These are phyloP conservation scores for Capitulum mitella DNA, from an alignment of 2,888 invertebrate species.

Conservation along the genomic window DNA sequence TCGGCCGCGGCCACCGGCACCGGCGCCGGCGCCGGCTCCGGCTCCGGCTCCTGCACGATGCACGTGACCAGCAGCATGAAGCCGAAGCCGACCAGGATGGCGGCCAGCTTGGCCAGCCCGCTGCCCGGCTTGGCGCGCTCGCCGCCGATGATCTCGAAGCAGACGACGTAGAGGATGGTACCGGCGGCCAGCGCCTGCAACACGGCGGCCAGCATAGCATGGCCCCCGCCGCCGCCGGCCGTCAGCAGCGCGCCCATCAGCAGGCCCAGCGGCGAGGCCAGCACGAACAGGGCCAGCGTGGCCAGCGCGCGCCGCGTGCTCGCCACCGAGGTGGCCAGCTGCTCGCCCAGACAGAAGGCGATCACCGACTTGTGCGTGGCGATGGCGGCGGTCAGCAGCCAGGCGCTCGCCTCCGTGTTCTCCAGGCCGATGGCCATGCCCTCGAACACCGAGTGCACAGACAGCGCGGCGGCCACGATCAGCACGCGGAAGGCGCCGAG, in stretches of 20 bases:
- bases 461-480: conserved; percentile 66
- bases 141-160: conserved; percentile 60
- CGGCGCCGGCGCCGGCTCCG: too few species aligned
- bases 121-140: conserved; percentile 32
- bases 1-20: not conserved
- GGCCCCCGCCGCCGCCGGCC: conserved; percentile 36
- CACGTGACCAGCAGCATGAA: conserved; percentile 28
- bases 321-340: conserved; percentile 60
- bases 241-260: conserved; percentile 54
- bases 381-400: conserved; percentile 76
- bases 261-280: conserved; percentile 62
- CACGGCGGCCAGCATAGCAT: conserved; percentile 32
- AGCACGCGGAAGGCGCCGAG: not conserved
- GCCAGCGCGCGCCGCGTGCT: conserved; percentile 45
- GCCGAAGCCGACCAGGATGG: conserved; percentile 33
- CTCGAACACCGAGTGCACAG: conserved; percentile 79
- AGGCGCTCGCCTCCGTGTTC: conserved; percentile 58
- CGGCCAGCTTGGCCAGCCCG: conserved; percentile 32
- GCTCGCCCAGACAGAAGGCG: conserved; percentile 80
- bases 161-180: conserved; percentile 87
- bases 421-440: conserved; percentile 75
- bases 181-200: conserved; percentile 82
- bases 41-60: conserved; percentile 1
- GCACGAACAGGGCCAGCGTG: conserved; percentile 56
- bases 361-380: conserved; percentile 78